Conservation (phyloP, 2,113 vertebrate species). For the Neotoma lepida region DNA sequence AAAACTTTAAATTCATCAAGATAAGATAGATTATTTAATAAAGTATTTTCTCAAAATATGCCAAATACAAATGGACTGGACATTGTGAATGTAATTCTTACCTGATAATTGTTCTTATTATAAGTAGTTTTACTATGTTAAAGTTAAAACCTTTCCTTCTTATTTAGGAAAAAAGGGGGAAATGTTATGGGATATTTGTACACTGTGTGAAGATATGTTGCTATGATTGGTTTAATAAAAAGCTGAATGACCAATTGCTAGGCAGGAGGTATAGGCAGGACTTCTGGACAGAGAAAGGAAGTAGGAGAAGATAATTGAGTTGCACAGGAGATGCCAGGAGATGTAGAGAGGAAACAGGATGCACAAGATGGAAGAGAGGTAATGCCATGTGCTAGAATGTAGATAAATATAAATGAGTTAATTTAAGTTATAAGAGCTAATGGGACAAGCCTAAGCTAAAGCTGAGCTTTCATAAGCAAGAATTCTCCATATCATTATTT, state of each 20-base stretch:
- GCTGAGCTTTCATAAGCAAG: no score
- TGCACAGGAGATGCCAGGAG: background rate
- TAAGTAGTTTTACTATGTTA: background rate
- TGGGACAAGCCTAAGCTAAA: no score
- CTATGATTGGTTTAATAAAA: background rate
- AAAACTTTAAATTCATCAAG: background rate
- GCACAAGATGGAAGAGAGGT: background rate
- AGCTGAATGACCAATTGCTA: background rate
- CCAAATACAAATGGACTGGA: background rate
- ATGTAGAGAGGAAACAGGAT: background rate
- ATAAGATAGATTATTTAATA: background rate
- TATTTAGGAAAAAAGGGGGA: background rate
- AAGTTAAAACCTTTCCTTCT: background rate
- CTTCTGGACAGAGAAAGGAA: background rate
- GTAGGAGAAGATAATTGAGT: background rate
- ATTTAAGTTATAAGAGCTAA: no score
- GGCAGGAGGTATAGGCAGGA: background rate
- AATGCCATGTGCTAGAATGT: background rate
- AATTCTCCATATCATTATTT: no score
- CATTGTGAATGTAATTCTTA: background rate
- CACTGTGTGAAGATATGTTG: background rate
- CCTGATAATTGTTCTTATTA: background rate
- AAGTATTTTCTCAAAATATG: background rate
- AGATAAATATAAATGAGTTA: background rate
- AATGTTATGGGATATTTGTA: background rate